Conservation (phyloP, 2,113 vertebrate species). For the Trogon melanurus region DNA sequence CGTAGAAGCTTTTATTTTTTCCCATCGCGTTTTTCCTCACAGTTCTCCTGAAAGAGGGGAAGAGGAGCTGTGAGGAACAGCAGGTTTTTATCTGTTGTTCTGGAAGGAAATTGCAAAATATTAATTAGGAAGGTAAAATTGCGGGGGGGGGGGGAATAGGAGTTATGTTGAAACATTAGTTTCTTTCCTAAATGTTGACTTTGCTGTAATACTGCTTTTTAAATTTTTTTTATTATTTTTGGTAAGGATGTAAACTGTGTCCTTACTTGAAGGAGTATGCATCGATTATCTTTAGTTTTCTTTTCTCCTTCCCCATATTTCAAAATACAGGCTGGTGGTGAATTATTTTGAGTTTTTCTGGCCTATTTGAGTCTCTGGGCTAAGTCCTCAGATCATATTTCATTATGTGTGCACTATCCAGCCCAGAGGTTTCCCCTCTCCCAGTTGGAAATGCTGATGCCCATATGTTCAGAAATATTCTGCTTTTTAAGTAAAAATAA, state of each 20-base stretch:
- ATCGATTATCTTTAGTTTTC: background rate
- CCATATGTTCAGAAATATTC: constrained; percentile 4
- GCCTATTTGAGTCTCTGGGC: background rate
- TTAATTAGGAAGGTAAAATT: background rate
- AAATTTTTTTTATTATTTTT: background rate
- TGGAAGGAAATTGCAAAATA: background rate
- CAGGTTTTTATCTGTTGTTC: background rate
- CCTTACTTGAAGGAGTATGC: background rate
- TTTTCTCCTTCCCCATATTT: background rate
- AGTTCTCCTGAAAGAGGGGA: background rate
- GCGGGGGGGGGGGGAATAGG: background rate
- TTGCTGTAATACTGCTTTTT: background rate
- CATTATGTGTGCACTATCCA: background rate
- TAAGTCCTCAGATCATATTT: background rate
- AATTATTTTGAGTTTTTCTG: background rate
- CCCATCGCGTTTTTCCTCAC: background rate
- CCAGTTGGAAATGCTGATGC: constrained; percentile 6
- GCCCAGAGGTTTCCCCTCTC: constrained; percentile 1
- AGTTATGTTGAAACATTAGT: background rate
- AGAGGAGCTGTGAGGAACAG: background rate
- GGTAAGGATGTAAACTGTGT: background rate
- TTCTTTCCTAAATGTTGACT: background rate
- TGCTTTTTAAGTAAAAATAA: constrained; percentile 6
- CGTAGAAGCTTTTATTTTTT: background rate
- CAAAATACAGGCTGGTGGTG: background rate